Base-by-base conservation (phyloP, 37 sponge, comb jelly and placozoan genomes). In the Theonella swinhoei region DNA sequence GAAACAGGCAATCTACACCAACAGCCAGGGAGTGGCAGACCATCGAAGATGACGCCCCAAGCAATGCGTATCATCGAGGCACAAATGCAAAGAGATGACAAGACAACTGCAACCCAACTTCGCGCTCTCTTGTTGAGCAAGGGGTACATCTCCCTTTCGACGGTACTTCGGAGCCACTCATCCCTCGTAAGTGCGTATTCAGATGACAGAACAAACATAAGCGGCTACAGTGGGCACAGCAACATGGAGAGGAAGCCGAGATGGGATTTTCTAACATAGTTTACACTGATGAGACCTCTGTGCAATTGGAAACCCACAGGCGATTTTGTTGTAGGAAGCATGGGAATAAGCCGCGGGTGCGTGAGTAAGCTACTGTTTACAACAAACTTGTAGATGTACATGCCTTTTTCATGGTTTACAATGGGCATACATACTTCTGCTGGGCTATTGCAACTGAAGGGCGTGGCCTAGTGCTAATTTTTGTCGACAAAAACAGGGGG, bases 91-190 rank as follows among this genome's bases (percentile, higher is more conserved):
- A 29, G 23, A 59, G 82, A 81, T 69, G 71, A 81, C 34, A 61
- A 81, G 58, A 82, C 83, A 32, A 82, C 83, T 72, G 83, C 83
- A n/a, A 25, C 37, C 0, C 83, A 82, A 33, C 64, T 82, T 17
- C 40, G 33, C 4, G 73, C 31, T 26, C n/a, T 72, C 23, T 61
- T 82, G 35, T 17, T 24, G 17, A 25, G 25, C 61, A 71, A 40
- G 33, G 83, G 83, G n/a, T 26, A 61, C 38, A 62, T 72, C 36
- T 62, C 63, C 23, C 72, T 71, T 34, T 24, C 36, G 24, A 82
- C 83, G 22, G 64, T 82, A 22, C 8, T 38, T n/a, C 59, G 74
- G 19, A 54, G 62, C 32, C 28, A 70, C 30, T 23, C 39, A n/a
- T 33, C 34, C 24, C 63, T 82, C 3, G 83, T 61, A 23, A 72